phyloP scores from a whole-genome alignment of 2,888 invertebrate species.

The Phorcus lineatus region DNA sequence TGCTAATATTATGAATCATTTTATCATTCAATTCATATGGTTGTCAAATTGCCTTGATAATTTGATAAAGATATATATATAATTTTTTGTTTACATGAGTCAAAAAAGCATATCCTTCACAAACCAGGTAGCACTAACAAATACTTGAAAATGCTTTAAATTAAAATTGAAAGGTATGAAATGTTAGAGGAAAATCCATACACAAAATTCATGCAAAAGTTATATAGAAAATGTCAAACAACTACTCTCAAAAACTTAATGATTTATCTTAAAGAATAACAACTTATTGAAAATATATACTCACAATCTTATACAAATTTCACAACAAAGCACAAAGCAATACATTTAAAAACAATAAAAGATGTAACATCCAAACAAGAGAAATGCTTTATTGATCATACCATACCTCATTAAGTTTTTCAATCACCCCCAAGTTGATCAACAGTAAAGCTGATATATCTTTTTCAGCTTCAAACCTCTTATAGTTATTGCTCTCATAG shows the following conservation, averaged over 20 bases:
- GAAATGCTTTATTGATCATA: not conserved
- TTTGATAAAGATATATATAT: too few relatives aligned
- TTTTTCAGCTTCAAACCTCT: conserved; percentile 30
- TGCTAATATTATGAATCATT: too few relatives aligned
- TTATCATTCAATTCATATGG: too few relatives aligned
- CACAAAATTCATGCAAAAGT: not conserved
- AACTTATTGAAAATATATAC: not conserved
- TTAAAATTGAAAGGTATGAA: not conserved
- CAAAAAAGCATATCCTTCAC: too few relatives aligned
- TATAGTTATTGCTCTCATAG: not conserved
- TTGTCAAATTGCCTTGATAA: too few relatives aligned
- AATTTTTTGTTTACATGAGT: too few relatives aligned
- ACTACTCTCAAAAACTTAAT: too few relatives aligned
- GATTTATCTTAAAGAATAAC: too few relatives aligned
- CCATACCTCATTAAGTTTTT: conserved; percentile 9
- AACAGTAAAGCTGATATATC: conserved; percentile 31
- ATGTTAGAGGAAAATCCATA: not conserved
- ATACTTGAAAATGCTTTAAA: not conserved
- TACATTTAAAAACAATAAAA: not conserved
- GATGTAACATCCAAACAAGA: not conserved
- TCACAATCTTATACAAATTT: not conserved
- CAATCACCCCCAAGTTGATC: conserved; percentile 24
- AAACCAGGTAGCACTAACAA: not conserved
- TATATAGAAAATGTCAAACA: not conserved
- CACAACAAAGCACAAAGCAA: not conserved